Conservation (phyloP, 2,888 invertebrate genomes). For the Calliphora vomitoria region DNA sequence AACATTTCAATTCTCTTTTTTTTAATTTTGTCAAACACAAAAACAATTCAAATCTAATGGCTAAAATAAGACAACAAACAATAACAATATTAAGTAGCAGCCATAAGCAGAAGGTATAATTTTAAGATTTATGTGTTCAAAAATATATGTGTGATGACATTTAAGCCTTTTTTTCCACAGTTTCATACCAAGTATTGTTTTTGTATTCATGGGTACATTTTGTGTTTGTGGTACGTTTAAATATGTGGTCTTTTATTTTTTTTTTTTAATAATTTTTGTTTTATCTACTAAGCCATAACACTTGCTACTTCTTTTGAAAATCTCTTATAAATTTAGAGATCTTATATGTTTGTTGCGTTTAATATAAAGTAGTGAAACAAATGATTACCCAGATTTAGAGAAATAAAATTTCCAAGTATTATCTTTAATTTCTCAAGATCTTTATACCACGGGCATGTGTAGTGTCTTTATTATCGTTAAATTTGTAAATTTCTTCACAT, state of each 20-base stretch:
- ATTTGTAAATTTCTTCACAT: constrained; percentile 62
- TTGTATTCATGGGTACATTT: constrained; percentile 23
- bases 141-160: constrained; percentile 57
- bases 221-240: constrained; percentile 47
- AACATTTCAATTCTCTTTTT: constrained; percentile 25
- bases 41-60: constrained; percentile 55
- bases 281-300: constrained; percentile 54
- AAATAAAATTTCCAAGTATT: constrained; percentile 63
- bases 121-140: constrained; percentile 63
- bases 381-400: constrained; percentile 64
- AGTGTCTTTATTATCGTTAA: constrained; percentile 43
- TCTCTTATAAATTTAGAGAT: constrained; percentile 55
- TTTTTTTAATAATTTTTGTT: constrained; percentile 30
- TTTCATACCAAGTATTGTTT: background rate
- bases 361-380: constrained; percentile 46
- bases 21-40: constrained; percentile 50
- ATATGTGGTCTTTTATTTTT: constrained; percentile 40
- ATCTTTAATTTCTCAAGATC: constrained; percentile 45
- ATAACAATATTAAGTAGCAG: constrained; percentile 48
- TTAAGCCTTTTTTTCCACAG: constrained; percentile 41
- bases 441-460: constrained; percentile 39
- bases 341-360: constrained; percentile 26
- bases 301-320: constrained; percentile 72
- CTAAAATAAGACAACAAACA: constrained; percentile 21
- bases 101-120: constrained; percentile 34